Evolutionary conservation across 1,140 invertebrate species (phyloP), one percentile per base, ranked within the genome.

Genomic region (Trypoxylus dichotomus): DNA sequence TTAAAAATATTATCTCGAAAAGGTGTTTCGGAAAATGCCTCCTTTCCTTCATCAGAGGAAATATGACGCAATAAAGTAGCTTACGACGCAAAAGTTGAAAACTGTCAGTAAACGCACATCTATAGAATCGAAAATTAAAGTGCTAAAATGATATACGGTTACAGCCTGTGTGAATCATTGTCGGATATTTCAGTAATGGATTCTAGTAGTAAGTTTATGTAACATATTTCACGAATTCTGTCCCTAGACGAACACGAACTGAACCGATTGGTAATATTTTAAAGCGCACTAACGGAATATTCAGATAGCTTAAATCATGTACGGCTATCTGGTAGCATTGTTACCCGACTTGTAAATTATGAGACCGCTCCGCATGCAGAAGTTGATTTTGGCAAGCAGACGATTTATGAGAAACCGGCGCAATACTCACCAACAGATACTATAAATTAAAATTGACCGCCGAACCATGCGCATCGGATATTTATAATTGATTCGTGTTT

Each of bases 251-350:
- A 21, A 68, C 60, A 54, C 47, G 47, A 54, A 54, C 47, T 54
- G 60, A 27, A 74, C 72, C 74, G 74, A 77, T 77, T 41, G 76
- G 76, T 77, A 74, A 74, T 73, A 73, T 73, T 77, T 77, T 77
- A 73, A 77, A 77, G 63, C 42, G 68, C 27, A 71, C 58, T 76
- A 76, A 58, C 76, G 76, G 76, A 72, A 74, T 77, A 77, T 77
- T 77, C 76, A 21, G 76, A 77, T 77, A 73, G 76, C 43, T 74
- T 77, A 77, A 77, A 77, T 77, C 76, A 77, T 77, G 71, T 77
- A 77, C 71, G 76, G 41, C 71, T 77, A 77, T 77, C 76, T 43
- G 76, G 68, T 72, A 73, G 76, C 71, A 77, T 77, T 77, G 76
- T 77, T 77, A 77, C 76, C 76, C 42, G 47, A 68, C 68, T 72